Conservation (phyloP, 2,797 vertebrate genomes). For the Alectoris magna region DNA sequence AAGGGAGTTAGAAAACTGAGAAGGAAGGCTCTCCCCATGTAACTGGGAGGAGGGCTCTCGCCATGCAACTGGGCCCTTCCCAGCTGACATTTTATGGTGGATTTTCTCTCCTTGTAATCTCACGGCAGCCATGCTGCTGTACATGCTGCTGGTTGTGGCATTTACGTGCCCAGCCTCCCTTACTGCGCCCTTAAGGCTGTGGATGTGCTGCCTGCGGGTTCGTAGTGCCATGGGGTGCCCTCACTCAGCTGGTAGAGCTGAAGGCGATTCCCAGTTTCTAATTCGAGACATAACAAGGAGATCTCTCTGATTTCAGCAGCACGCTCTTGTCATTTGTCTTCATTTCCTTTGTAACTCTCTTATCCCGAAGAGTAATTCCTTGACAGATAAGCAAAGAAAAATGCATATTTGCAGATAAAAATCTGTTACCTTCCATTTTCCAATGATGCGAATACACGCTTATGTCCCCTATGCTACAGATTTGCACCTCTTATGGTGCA, state of each 20-base stretch:
- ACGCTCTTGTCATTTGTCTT: neutral
- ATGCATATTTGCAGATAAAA: neutral
- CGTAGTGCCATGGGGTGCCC: neutral
- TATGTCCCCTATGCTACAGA: neutral
- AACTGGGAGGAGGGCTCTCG: conserved; percentile 16
- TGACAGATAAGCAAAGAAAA: neutral
- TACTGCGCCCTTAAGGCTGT: neutral
- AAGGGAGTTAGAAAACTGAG: conserved; percentile 14
- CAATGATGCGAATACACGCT: neutral
- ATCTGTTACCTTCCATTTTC: neutral
- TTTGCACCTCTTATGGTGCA: neutral
- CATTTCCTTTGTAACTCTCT: neutral
- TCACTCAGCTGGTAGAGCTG: neutral
- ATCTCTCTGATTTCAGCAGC: neutral
- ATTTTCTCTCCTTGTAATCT: conserved; percentile 48
- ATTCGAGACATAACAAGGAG: neutral
- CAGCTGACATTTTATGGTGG: conserved; percentile 41
- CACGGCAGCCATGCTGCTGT: conserved; percentile 33
- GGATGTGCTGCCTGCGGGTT: too few relatives aligned
- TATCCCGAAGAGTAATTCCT: neutral
- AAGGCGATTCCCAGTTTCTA: accelerated
- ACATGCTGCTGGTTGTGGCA: neutral
- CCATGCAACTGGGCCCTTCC: neutral
- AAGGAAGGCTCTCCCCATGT: neutral
- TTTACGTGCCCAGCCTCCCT: neutral